phyloP scores from a whole-genome alignment of 30 jellyfish, hydroid and myxozoan species.

The Aurelia coerulea region DNA sequence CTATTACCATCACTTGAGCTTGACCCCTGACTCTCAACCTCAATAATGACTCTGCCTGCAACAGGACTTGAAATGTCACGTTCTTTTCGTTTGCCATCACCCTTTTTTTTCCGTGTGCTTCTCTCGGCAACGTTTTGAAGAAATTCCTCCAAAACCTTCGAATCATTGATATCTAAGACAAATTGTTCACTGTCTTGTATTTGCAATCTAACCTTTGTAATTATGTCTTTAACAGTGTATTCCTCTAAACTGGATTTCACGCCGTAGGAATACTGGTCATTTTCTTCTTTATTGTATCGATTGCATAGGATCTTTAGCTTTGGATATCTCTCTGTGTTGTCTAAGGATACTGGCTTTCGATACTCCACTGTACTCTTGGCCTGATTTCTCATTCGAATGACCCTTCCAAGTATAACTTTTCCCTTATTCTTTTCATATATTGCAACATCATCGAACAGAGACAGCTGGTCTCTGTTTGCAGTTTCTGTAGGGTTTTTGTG shows the following conservation, averaged over 20 bases:
- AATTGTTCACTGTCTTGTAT: background rate
- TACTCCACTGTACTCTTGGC: slow-evolving; percentile 15
- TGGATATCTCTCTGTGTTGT: slow-evolving; percentile 8
- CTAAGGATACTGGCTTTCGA: slow-evolving; percentile 14
- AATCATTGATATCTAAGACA: slow-evolving; percentile 5
- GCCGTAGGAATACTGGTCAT: too few species aligned
- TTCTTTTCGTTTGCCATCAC: background rate
- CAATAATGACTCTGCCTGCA: slow-evolving; percentile 1
- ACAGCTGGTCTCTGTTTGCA: slow-evolving; percentile 17
- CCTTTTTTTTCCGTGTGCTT: background rate
- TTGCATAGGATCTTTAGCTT: background rate
- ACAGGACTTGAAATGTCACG: background rate
- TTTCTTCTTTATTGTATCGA: too few species aligned
- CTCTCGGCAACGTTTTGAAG: background rate
- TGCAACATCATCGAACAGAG: slow-evolving; percentile 40
- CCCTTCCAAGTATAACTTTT: slow-evolving; percentile 9
- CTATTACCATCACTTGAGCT: too few species aligned
- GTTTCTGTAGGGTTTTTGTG: background rate
- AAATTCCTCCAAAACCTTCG: background rate
- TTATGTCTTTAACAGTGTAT: background rate
- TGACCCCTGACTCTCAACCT: background rate
- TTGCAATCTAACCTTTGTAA: background rate
- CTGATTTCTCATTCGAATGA: slow-evolving; percentile 20
- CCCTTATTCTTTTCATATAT: slow-evolving; percentile 4
- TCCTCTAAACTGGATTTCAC: background rate